These are phyloP conservation scores for Spinus olivaceus DNA, from an alignment of 2,797 vertebrate genomes.

Conservation along the genomic window DNA sequence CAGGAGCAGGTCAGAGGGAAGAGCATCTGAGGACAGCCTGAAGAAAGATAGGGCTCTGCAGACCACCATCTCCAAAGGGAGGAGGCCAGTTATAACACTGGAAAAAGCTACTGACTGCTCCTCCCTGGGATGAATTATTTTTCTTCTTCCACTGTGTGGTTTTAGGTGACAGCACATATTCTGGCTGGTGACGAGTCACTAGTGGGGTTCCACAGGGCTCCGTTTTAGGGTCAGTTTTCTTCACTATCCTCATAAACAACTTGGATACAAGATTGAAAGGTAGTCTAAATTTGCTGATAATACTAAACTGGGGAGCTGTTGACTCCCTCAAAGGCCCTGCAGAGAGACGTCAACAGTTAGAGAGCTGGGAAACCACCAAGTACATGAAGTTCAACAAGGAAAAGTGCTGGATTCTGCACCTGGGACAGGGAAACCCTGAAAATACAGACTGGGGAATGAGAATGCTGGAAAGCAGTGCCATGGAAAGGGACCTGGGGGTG, in stretches of 20 bases:
- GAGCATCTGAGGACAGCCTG: background rate
- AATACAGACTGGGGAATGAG: background rate
- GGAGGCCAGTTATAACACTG: background rate
- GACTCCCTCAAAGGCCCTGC: background rate
- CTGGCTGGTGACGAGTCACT: background rate
- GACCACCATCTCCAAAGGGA: background rate
- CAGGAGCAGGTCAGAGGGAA: background rate
- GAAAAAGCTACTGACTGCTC: background rate
- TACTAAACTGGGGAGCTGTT: background rate
- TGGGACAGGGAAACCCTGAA: background rate
- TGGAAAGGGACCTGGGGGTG: background rate
- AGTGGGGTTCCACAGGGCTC: background rate
- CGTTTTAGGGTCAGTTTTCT: background rate
- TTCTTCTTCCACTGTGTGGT: background rate
- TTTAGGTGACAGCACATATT: background rate
- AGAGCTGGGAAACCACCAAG: background rate
- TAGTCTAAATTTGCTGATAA: background rate
- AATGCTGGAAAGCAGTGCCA: background rate
- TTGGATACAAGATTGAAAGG: background rate
- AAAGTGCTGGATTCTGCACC: background rate
- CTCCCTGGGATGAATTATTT: background rate
- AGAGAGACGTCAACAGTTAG: background rate
- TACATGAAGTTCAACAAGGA: background rate
- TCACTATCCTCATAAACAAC: background rate
- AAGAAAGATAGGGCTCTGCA: background rate